These are phyloP conservation scores for Epinotia ramella DNA, from an alignment of 2,888 invertebrate species.

Conservation along the genomic window DNA sequence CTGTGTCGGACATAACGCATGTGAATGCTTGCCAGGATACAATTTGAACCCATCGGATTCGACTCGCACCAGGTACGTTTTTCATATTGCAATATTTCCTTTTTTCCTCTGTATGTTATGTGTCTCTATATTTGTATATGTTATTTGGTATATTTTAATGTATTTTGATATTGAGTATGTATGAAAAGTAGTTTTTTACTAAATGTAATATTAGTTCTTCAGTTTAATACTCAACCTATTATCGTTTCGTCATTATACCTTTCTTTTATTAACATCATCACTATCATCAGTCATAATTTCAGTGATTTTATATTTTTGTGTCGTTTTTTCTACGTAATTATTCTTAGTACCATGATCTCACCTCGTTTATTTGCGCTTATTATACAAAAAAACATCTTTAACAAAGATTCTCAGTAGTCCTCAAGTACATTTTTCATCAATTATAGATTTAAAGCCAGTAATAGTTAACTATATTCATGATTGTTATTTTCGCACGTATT, in stretches of 20 bases:
- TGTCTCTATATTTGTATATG: conserved; percentile 14
- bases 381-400: too few species aligned
- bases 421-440: too few species aligned
- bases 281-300: too few species aligned
- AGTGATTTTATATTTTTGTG: too few species aligned
- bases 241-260: not conserved
- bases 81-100: conserved; percentile 7
- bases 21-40: conserved; percentile 85
- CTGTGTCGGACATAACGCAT: conserved; percentile 83
- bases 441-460: too few species aligned
- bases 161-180: conserved; percentile 1
- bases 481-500: too few species aligned
- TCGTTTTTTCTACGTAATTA: not conserved
- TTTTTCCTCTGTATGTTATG: not conserved
- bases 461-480: too few species aligned
- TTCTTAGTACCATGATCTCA: not conserved
- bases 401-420: too few species aligned
- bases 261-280: not conserved
- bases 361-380: too few species aligned
- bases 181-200: not conserved
- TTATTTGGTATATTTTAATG: conserved; percentile 31
- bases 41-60: conserved; percentile 69
- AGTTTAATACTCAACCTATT: not conserved
- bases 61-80: conserved; percentile 61
- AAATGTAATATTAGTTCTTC: not conserved